Evolutionary conservation across 1,140 invertebrate species (phyloP).

Genomic region (Chelonus insularis): DNA sequence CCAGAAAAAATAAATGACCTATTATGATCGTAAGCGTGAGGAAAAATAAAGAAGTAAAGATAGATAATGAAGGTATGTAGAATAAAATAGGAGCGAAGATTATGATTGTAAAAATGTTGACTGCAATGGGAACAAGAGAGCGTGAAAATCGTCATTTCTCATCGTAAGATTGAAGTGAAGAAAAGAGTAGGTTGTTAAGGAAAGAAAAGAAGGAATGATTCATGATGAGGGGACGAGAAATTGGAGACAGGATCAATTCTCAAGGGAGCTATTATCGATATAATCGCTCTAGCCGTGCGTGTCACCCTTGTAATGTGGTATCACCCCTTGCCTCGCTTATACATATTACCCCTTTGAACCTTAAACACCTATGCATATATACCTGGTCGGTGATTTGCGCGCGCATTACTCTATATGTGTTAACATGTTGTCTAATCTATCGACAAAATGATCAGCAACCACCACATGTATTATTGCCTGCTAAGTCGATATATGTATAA

Average conservation of each 20-base stretch:
- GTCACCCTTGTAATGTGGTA: conserved; percentile 25
- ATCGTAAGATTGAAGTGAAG: conserved; percentile 13
- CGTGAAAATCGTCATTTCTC: conserved; percentile 15
- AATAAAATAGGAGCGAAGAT: not conserved
- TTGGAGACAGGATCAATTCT: conserved; percentile 20
- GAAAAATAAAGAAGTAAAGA: no score
- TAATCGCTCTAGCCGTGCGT: conserved; percentile 31
- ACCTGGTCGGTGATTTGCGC: conserved; percentile 4
- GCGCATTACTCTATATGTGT: not conserved
- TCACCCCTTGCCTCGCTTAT: conserved; percentile 4
- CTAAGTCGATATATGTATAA: no score
- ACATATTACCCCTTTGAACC: conserved; percentile 10
- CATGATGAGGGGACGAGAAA: not conserved
- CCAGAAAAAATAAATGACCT: no score
- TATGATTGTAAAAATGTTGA: not conserved
- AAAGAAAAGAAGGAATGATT: not conserved
- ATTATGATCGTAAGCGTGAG: no score
- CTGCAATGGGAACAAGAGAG: conserved; percentile 15
- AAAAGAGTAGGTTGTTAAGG: conserved; percentile 14
- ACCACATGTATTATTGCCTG: no score
- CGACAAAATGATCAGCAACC: not conserved
- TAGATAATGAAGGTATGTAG: not conserved
- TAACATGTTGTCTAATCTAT: conserved; percentile 10
- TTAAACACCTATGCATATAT: not conserved
- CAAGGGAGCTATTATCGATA: conserved; percentile 31